A percentile compares a stretch with the other conserved stretches of the same genome.
Conservation (phyloP, 2,888 invertebrate genomes). For the Nezara viridula region DNA sequence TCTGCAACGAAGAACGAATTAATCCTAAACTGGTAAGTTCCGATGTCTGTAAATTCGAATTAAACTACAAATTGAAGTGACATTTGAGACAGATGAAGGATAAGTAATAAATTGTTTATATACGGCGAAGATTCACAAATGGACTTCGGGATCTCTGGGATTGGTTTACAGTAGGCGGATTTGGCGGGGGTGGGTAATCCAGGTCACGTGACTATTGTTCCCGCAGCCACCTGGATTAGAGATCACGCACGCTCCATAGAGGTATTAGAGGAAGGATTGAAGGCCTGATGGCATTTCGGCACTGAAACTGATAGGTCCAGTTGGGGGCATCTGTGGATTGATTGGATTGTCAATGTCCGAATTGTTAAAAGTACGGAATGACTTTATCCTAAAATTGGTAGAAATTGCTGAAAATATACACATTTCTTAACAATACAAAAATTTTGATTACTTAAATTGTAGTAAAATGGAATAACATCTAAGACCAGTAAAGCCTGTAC, state of each 20-base stretch:
- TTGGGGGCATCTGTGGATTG: background rate
- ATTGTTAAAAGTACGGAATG: background rate
- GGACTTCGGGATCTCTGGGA: background rate
- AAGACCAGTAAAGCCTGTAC: too few relatives aligned
- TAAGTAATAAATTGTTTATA: slow-evolving; percentile 22
- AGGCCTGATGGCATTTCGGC: background rate
- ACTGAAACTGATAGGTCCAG: slow-evolving; percentile 19
- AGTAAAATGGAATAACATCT: too few relatives aligned
- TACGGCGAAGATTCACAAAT: slow-evolving; percentile 33
- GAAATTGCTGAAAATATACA: too few relatives aligned
- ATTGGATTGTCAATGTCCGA: background rate
- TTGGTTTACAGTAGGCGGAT: slow-evolving; percentile 32
- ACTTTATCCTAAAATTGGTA: background rate
- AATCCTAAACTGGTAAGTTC: too few relatives aligned
- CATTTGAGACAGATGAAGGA: background rate
- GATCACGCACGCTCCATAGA: slow-evolving; percentile 17
- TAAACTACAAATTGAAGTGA: background rate
- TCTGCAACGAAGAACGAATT: too few relatives aligned
- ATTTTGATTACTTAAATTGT: too few relatives aligned
- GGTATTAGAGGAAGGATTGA: slow-evolving; percentile 45
- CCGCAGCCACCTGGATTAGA: slow-evolving; percentile 47
- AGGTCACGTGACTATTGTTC: slow-evolving; percentile 44
- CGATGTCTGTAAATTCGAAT: too few relatives aligned
- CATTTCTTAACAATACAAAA: too few relatives aligned
- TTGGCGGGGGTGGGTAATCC: slow-evolving; percentile 43